These are phyloP conservation scores for Phyllostomus discolor DNA, from an alignment of 2,113 vertebrate genomes.

Conservation along the genomic window DNA sequence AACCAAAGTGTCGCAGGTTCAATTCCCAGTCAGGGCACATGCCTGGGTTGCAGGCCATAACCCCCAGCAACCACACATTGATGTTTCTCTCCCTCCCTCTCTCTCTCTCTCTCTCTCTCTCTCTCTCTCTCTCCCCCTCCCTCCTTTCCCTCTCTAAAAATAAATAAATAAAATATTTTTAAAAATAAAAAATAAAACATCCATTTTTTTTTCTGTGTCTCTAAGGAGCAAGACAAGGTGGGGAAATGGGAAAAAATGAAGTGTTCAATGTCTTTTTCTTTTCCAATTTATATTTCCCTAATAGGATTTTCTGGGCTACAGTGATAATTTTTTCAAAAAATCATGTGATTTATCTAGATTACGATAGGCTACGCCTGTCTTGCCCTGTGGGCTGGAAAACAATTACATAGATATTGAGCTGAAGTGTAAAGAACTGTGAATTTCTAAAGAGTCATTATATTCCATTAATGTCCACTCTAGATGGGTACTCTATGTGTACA, in stretches of 20 bases:
- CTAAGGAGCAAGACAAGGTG: not conserved
- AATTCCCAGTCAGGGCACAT: too few species aligned
- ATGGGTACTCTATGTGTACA: not conserved
- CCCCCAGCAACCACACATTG: too few species aligned
- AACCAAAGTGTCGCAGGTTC: too few species aligned
- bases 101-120: too few species aligned
- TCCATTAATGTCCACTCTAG: not conserved
- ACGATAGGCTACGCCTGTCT: not conserved
- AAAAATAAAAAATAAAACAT: too few species aligned
- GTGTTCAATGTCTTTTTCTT: not conserved
- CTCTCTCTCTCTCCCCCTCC: too few species aligned
- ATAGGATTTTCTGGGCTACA: not conserved
- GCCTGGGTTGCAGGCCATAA: too few species aligned
- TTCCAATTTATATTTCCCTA: not conserved
- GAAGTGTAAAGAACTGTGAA: not conserved
- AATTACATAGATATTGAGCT: conserved; percentile 26
- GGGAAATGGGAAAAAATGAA: not conserved
- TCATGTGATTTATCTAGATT: conserved; percentile 32
- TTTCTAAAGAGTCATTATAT: conserved; percentile 22
- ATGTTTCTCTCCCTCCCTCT: too few species aligned
- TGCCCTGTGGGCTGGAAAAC: conserved; percentile 38
- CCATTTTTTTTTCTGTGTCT: not conserved
- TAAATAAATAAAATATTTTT: too few species aligned
- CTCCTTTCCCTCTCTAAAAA: too few species aligned
- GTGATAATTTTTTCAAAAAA: not conserved